A percentile compares a stretch with the other conserved stretches of the same genome.
Conservation (phyloP, 2,797 vertebrate species). For the Chloroceryle amazona region DNA sequence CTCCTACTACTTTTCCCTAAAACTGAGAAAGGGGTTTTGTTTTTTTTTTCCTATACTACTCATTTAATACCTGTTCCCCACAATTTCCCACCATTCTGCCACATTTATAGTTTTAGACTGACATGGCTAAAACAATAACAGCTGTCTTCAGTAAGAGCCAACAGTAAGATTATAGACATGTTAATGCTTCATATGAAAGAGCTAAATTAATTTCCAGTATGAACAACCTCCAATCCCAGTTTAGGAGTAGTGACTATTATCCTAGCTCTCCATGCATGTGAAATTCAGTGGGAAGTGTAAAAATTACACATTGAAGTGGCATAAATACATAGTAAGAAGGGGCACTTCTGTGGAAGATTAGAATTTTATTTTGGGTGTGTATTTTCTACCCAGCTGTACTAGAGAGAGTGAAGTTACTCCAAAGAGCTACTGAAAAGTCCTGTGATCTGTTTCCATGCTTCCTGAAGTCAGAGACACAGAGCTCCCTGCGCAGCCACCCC, state of each 20-base stretch:
- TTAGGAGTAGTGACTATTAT: neutral
- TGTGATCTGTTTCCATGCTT: neutral
- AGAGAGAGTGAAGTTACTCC: neutral
- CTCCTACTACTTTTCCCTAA: neutral
- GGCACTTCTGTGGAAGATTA: neutral
- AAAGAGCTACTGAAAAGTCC: neutral
- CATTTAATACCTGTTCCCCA: neutral
- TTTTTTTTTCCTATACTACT: neutral
- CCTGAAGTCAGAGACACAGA: neutral
- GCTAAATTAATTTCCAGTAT: neutral
- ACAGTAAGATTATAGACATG: neutral
- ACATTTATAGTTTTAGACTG: neutral
- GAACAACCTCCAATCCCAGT: neutral
- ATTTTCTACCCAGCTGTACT: neutral
- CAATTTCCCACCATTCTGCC: neutral
- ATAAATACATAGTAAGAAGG: neutral
- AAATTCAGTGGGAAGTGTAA: neutral
- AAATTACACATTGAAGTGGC: neutral
- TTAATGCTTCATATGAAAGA: neutral
- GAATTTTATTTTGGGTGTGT: neutral
- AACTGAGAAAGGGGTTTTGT: neutral
- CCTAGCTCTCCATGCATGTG: neutral
- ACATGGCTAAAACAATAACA: neutral
- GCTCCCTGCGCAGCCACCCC: neutral
- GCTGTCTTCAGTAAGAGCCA: neutral